These are phyloP conservation scores for Limanda limanda DNA, from an alignment of 2,113 vertebrate species.

Conservation along the genomic window DNA sequence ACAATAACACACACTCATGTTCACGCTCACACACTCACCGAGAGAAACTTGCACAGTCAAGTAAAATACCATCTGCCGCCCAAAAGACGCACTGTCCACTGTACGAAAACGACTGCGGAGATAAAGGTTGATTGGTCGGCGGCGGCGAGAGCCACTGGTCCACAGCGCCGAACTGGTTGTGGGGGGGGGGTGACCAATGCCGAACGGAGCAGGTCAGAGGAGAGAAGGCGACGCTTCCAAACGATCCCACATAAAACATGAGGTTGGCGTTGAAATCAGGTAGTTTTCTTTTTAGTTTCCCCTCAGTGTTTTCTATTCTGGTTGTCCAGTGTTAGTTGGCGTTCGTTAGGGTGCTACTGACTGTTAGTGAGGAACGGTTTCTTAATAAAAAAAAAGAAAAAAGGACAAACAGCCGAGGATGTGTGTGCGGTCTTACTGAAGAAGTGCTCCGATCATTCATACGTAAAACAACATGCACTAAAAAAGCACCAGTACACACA, in stretches of 20 bases:
- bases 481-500: slow-evolving; percentile 56
- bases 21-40: slow-evolving; percentile 29
- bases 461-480: slow-evolving; percentile 52
- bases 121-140: slow-evolving; percentile 58
- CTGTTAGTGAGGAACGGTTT: slow-evolving; percentile 47
- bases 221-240: slow-evolving; percentile 27
- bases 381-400: not conserved
- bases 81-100: slow-evolving; percentile 39
- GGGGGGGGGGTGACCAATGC: no score
- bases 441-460: slow-evolving; percentile 36
- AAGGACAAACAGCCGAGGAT: slow-evolving; percentile 24
- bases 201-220: slow-evolving; percentile 32
- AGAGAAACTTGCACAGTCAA: slow-evolving; percentile 68
- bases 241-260: slow-evolving; percentile 9
- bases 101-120: slow-evolving; percentile 42
- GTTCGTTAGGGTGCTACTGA: slow-evolving; percentile 26
- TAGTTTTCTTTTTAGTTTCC: not conserved
- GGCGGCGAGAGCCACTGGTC: slow-evolving; percentile 19
- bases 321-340: not conserved
- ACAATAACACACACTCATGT: slow-evolving; percentile 58
- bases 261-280: slow-evolving; percentile 41
- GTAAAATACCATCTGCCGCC: slow-evolving; percentile 66
- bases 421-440: slow-evolving; percentile 6
- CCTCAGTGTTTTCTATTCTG: slow-evolving; percentile 4
- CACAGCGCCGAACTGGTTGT: slow-evolving; percentile 14